phyloP scores from a whole-genome alignment of 2,113 vertebrate genomes.

The Phrynosoma blainvillii region DNA sequence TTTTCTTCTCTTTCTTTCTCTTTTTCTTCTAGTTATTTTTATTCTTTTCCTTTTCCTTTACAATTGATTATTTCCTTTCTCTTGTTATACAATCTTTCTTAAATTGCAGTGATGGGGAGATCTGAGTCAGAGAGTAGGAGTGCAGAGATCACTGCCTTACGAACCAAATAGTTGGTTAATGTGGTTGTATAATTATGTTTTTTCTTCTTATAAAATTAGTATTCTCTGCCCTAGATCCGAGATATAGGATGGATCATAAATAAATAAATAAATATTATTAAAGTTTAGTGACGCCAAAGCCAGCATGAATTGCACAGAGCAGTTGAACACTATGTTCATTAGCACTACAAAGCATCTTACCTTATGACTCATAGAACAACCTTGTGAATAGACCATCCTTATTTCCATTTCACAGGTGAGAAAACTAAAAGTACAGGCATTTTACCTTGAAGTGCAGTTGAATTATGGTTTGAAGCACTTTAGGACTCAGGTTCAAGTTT shows the following conservation, averaged over 20 bases:
- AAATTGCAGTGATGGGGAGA: not conserved
- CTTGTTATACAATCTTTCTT: not conserved
- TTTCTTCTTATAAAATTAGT: not conserved
- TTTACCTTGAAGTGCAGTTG: not conserved
- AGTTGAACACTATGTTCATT: not conserved
- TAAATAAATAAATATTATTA: not conserved
- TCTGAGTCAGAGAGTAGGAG: not conserved
- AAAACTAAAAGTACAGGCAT: not conserved
- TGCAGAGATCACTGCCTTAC: not conserved
- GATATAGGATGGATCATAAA: not conserved
- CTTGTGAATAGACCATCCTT: not conserved
- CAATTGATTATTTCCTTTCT: not conserved
- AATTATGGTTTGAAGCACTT: not conserved
- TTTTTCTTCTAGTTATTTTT: not conserved
- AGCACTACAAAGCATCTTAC: not conserved
- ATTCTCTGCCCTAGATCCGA: not conserved
- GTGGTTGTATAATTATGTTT: not conserved
- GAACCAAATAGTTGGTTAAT: not conserved
- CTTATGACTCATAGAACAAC: not conserved
- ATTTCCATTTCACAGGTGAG: not conserved
- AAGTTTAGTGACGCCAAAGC: not conserved
- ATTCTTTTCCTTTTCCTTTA: not conserved
- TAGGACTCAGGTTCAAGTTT: not conserved
- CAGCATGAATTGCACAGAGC: not conserved
- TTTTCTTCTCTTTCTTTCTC: not conserved